Base-by-base conservation (phyloP, 2,797 vertebrate genomes). In the Carduelis carduelis region DNA sequence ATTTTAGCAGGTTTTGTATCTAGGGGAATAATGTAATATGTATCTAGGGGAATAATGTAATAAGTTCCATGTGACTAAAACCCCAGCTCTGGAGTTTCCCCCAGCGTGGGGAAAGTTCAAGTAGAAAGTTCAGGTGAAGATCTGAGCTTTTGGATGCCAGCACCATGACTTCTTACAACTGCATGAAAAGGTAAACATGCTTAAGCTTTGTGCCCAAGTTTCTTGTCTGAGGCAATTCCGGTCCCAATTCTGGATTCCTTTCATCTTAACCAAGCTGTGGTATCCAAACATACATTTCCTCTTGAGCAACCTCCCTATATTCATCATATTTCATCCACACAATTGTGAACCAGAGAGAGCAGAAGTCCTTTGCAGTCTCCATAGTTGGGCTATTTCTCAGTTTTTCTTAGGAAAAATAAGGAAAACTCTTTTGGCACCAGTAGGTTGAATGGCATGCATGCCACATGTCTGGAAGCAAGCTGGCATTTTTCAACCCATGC, bases 371-470 rank as follows among this genome's bases (percentile, higher is more conserved):
- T 49, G 44, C 68, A 34, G 22, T 18, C 60, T 81, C 61, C 28
- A 70, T 32, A 85, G 68, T 59, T 52, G 32, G 11, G 28, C n/a
- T 55, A 16, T 56, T 69, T 93, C 12, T 32, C 49, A 56, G 71
- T 59, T 89, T 93, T 90, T 82, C 61, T 57, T 65, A 59, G 12
- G 16, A 79, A 94, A 94, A 93, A 27, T 24, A 72, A 83, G 39
- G 81, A 50, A n/a, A 9, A 9, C 71, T 83, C 74, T 93, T 90
- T 77, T 72, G 63, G 82, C 89, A 86, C 55, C 85, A 64, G 92
- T 94, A 93, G 93, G 95, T 85, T 89, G 94, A 77, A 89, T 90
- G 93, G 95, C 96, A 97, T 87, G 41, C 83, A 32, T 0, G 32
- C 92, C 84, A 75, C 77, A 84, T 20, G 21, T 74, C 82, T 76